Conservation (phyloP, 2,113 vertebrate species). For the pig (Sus scrofa) region DNA sequence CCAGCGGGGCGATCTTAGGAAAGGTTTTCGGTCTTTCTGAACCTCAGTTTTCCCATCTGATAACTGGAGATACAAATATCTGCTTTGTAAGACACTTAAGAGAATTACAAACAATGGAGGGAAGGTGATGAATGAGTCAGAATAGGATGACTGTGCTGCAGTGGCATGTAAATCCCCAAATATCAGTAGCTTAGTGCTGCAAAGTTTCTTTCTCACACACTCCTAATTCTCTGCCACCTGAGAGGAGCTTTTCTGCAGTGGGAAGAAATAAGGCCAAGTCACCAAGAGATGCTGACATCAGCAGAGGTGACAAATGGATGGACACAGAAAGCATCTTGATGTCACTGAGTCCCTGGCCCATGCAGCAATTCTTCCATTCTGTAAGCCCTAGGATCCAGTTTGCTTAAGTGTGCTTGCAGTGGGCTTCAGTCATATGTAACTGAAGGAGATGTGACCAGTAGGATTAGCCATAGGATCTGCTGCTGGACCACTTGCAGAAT, state of each 20-base stretch:
- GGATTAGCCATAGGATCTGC: not conserved
- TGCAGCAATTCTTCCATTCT: not conserved
- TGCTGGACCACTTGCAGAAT: not conserved
- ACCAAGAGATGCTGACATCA: not conserved
- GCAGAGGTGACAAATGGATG: not conserved
- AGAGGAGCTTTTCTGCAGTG: not conserved
- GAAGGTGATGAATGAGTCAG: not conserved
- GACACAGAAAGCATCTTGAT: not conserved
- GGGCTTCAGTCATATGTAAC: not conserved
- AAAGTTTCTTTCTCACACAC: not conserved
- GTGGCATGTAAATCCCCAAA: not conserved
- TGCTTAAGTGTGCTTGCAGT: not conserved
- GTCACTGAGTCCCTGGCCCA: not conserved
- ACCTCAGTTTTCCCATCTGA: not conserved
- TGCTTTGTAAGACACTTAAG: not conserved
- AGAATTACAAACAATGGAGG: not conserved
- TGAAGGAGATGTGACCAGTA: not conserved
- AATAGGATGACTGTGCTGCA: not conserved
- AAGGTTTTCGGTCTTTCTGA: not conserved
- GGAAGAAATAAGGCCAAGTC: not conserved
- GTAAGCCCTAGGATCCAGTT: not conserved
- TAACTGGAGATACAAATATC: not conserved
- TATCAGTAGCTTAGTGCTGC: not conserved
- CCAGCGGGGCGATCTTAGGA: not conserved
- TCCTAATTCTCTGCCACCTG: not conserved